Conservation (phyloP, 1,140 invertebrate species). For the Hestina assimilis region DNA sequence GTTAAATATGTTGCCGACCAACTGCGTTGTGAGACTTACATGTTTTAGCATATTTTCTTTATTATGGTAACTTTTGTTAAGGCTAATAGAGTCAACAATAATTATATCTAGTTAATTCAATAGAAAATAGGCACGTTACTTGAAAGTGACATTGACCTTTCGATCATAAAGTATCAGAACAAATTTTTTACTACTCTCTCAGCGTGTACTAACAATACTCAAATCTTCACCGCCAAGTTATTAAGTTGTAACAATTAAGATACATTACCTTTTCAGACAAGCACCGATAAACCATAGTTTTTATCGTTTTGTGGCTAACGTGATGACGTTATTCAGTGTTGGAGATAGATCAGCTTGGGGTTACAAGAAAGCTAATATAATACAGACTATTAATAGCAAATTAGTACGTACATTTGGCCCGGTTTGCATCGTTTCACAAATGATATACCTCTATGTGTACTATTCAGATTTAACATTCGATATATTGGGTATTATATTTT, state of each 20-base stretch:
- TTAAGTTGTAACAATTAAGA: background rate
- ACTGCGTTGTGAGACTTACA: no score
- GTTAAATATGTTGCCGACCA: no score
- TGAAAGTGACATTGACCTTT: no score
- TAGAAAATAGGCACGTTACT: no score
- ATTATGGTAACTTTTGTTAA: no score
- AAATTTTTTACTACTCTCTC: background rate
- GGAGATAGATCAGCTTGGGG: background rate
- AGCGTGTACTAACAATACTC: background rate
- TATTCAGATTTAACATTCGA: slow-evolving; percentile 3
- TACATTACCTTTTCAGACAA: background rate
- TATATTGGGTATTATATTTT: slow-evolving; percentile 3
- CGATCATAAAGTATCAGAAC: no score
- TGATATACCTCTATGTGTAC: background rate
- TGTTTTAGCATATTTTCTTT: no score
- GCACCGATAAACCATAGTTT: background rate
- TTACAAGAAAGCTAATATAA: background rate
- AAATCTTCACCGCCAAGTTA: background rate
- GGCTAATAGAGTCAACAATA: no score
- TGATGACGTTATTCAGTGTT: background rate
- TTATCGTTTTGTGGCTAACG: background rate
- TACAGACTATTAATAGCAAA: background rate
- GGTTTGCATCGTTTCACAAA: background rate
- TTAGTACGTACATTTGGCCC: background rate
- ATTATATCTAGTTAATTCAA: no score